Evolutionary conservation across 2,888 invertebrate species (phyloP).

Genomic region (Coleophora flavipennella): DNA sequence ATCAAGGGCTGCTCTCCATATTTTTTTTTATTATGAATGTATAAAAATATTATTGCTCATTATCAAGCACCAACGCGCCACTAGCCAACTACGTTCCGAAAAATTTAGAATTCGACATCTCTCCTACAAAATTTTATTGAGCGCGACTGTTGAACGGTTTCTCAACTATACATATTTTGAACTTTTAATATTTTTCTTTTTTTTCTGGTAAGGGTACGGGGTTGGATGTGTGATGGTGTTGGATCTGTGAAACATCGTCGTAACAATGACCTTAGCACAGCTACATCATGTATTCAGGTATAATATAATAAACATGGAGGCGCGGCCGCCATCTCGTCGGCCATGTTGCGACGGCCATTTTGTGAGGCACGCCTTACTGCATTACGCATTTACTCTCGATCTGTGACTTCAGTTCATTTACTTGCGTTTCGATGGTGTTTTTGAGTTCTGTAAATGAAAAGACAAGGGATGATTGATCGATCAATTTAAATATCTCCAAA

Average conservation of each 20-base stretch:
- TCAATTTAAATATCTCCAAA: too few relatives aligned
- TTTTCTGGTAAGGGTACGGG: conserved; percentile 21
- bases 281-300: conserved; percentile 67
- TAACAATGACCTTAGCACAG: conserved; percentile 60
- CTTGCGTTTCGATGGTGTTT: conserved; percentile 97
- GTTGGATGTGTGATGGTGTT: conserved; percentile 29
- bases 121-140: conserved; percentile 51
- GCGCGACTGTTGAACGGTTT: conserved; percentile 49
- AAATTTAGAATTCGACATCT: conserved; percentile 56
- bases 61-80: conserved; percentile 70
- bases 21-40: conserved; percentile 65
- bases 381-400: conserved; percentile 97
- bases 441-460: conserved; percentile 87
- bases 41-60: conserved; percentile 74
- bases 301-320: conserved; percentile 19
- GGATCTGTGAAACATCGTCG: conserved; percentile 35
- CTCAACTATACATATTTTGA: conserved; percentile 8
- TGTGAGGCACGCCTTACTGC: conserved; percentile 78
- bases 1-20: conserved; percentile 47
- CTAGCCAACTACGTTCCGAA: conserved; percentile 64
- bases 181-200: conserved; percentile 1
- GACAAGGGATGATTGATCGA: not conserved
- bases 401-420: conserved; percentile 96
- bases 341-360: conserved; percentile 13
- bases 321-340: conserved; percentile 9